These are phyloP conservation scores for Artibeus jamaicensis DNA, from an alignment of 2,797 vertebrate genomes.

Conservation along the genomic window DNA sequence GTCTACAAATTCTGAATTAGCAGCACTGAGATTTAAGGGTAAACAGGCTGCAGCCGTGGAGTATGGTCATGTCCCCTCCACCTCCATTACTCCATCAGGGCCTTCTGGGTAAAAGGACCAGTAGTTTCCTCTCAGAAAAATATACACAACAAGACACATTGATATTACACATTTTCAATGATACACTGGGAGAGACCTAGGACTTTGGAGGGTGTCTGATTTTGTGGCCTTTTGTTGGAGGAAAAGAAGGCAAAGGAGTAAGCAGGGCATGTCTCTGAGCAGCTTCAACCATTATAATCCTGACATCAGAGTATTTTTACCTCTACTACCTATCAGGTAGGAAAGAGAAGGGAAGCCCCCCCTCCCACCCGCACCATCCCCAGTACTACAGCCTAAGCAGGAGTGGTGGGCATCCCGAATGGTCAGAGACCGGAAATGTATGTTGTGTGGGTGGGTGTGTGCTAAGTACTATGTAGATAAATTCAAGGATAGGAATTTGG, in stretches of 20 bases:
- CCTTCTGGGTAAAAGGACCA: not conserved
- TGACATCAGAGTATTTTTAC: not conserved
- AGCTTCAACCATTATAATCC: not conserved
- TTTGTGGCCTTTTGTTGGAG: not conserved
- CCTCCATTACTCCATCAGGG: not conserved
- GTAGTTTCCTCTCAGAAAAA: not conserved
- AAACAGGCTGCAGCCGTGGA: not conserved
- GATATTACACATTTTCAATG: not conserved
- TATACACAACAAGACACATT: not conserved
- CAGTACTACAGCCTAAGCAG: not conserved
- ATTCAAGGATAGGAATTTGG: not conserved
- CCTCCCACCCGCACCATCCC: too few relatives aligned
- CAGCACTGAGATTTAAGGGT: not conserved
- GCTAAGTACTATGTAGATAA: not conserved
- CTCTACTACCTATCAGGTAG: not conserved
- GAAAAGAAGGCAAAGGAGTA: not conserved
- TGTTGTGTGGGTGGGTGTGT: too few relatives aligned
- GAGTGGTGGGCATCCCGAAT: not conserved
- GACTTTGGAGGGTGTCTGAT: not conserved
- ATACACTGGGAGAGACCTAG: not conserved
- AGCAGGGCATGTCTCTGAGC: not conserved
- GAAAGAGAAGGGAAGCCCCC: not conserved
- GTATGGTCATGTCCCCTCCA: not conserved
- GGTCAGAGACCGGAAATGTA: not conserved
- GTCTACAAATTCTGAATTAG: conserved; percentile 1